Evolutionary conservation across 2,113 vertebrate genomes (phyloP).

Genomic region (Caranx melampygus): DNA sequence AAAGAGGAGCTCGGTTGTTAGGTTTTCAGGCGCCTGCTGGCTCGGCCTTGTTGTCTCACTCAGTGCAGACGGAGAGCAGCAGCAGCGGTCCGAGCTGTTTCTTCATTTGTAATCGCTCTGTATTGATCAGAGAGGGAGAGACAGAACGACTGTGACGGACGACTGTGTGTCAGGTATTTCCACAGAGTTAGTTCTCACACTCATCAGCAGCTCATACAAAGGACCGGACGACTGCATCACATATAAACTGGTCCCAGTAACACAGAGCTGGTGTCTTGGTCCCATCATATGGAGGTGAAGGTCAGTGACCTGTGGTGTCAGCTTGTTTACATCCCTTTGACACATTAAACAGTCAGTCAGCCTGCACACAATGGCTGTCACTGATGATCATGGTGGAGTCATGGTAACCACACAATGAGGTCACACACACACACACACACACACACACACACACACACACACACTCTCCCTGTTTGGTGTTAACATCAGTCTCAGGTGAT

Average conservation of each 20-base stretch:
- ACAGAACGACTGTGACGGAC: background rate
- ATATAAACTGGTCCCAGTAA: background rate
- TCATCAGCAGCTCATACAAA: constrained; percentile 13
- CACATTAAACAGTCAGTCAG: background rate
- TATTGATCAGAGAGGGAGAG: background rate
- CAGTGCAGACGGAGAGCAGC: background rate
- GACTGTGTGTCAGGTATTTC: background rate
- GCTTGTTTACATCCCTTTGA: background rate
- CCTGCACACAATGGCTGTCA: background rate
- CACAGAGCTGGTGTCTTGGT: background rate
- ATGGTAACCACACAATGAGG: too few species aligned
- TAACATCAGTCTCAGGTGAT: too few species aligned
- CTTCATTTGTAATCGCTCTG: background rate
- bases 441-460: too few species aligned
- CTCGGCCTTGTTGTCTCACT: background rate
- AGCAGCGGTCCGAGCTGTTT: background rate
- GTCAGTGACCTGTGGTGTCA: constrained; percentile 13
- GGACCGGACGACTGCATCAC: background rate
- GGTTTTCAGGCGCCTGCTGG: background rate
- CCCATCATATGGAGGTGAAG: background rate
- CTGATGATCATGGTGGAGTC: too few species aligned
- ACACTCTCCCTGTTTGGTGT: too few species aligned
- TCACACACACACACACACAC: too few species aligned
- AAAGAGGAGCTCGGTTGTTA: background rate
- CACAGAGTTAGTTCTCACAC: background rate